Evolutionary conservation across 1,140 invertebrate genomes (phyloP).

Genomic region (Meloidogyne chitwoodi): DNA sequence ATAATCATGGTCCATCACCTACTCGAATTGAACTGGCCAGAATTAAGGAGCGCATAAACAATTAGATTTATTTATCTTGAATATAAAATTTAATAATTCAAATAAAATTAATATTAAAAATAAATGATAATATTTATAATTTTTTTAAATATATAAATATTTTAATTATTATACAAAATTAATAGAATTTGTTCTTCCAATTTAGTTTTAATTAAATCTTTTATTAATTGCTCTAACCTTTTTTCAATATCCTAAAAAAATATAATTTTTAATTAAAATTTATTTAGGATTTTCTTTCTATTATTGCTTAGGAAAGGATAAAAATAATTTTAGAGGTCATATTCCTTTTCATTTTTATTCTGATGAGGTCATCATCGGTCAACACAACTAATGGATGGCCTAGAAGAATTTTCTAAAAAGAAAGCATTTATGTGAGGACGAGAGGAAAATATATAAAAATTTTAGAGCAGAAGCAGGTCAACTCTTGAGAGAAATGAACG

Average conservation of each 20-base stretch:
- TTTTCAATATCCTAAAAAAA: not conserved
- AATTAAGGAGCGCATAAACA: too few species aligned
- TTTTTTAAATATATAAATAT: not conserved
- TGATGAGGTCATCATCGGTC: not conserved
- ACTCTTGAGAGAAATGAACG: too few species aligned
- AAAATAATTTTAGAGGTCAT: not conserved
- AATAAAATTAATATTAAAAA: too few species aligned
- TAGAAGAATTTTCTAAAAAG: not conserved
- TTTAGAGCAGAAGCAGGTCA: not conserved
- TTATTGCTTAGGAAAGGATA: not conserved
- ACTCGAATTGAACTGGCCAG: too few species aligned
- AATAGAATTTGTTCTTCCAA: conserved; percentile 4
- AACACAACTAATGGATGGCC: not conserved
- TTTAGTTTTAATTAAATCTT: not conserved
- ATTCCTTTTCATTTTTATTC: not conserved
- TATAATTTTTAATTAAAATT: not conserved
- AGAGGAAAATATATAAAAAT: not conserved
- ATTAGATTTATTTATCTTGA: too few species aligned
- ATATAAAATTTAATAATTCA: too few species aligned
- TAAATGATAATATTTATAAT: too few species aligned
- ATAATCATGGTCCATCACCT: too few species aligned
- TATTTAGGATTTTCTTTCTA: not conserved
- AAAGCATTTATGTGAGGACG: not conserved
- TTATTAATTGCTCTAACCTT: not conserved
- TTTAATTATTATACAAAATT: not conserved